Conservation (phyloP, 2,797 vertebrate species). For the Enteromius argenteus region DNA sequence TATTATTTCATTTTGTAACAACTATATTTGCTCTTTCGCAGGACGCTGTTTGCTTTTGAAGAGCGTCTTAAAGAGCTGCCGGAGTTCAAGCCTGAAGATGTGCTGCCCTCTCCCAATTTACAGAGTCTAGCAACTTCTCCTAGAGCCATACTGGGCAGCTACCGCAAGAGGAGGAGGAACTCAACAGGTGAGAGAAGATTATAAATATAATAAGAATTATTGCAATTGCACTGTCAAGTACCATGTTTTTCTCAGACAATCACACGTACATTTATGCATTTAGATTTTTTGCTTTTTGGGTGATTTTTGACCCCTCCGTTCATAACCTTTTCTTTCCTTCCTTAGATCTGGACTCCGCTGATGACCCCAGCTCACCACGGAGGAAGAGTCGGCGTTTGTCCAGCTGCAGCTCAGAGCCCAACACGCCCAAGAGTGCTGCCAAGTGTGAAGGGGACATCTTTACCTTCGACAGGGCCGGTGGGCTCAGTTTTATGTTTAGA, state of each 20-base stretch:
- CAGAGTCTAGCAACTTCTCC: slow-evolving; percentile 92
- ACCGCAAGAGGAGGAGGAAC: slow-evolving; percentile 91
- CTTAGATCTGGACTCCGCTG: slow-evolving; percentile 85
- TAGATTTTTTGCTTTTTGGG: neutral
- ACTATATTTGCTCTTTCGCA: slow-evolving; percentile 61
- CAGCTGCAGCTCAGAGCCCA: slow-evolving; percentile 93
- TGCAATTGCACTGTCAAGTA: neutral
- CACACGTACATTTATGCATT: neutral
- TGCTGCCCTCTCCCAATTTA: slow-evolving; percentile 91
- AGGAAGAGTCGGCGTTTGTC: slow-evolving; percentile 89
- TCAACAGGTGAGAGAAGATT: slow-evolving; percentile 83
- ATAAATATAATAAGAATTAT: neutral
- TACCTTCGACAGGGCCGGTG: slow-evolving; percentile 89
- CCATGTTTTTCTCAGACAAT: neutral
- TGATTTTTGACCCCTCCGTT: neutral
- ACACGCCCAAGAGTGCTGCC: slow-evolving; percentile 92
- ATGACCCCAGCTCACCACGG: slow-evolving; percentile 89
- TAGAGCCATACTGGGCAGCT: slow-evolving; percentile 90
- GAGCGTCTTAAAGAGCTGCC: slow-evolving; percentile 92
- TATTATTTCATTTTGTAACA: neutral
- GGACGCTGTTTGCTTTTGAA: slow-evolving; percentile 90
- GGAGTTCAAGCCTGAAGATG: slow-evolving; percentile 90
- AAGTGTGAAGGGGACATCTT: slow-evolving; percentile 95
- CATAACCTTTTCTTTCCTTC: neutral
- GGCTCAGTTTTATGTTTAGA: slow-evolving; percentile 13